These are phyloP conservation scores for Stercorarius parasiticus DNA, from an alignment of 2,113 vertebrate species.

Conservation along the genomic window DNA sequence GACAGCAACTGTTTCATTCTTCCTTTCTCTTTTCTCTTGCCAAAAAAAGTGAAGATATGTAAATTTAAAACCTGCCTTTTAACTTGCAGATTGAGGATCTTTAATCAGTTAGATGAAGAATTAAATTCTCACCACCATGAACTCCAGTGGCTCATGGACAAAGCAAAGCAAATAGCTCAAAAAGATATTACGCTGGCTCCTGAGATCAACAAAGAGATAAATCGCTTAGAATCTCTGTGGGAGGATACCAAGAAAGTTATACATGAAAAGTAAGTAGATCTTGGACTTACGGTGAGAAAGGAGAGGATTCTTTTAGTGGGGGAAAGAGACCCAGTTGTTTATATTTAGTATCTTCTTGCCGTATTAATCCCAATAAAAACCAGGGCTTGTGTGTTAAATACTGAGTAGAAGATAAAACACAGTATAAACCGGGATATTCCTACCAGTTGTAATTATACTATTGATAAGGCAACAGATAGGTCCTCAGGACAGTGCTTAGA, in stretches of 20 bases:
- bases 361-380: background rate
- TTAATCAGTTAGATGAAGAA: constrained; percentile 92
- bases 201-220: constrained; percentile 83
- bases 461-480: background rate
- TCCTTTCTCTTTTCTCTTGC: background rate
- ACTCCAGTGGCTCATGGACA: constrained; percentile 90
- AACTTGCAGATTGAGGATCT: constrained; percentile 83
- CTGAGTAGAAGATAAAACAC: background rate
- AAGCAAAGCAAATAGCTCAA: constrained; percentile 87
- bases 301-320: background rate
- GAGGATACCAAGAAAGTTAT: constrained; percentile 82
- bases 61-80: constrained; percentile 4
- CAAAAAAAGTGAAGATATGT: background rate
- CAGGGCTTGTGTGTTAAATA: background rate
- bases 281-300: background rate
- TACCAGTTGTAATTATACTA: background rate
- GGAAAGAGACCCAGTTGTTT: background rate
- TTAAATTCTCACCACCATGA: constrained; percentile 89
- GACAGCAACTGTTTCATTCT: background rate
- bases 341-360: background rate
- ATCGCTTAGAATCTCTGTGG: constrained; percentile 82
- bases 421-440: background rate
- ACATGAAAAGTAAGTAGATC: constrained; percentile 81
- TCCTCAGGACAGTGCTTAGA: background rate
- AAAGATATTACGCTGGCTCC: constrained; percentile 83